Evolutionary conservation across 1,140 invertebrate genomes (phyloP).

Genomic region (Cardiocondyla obscurior): DNA sequence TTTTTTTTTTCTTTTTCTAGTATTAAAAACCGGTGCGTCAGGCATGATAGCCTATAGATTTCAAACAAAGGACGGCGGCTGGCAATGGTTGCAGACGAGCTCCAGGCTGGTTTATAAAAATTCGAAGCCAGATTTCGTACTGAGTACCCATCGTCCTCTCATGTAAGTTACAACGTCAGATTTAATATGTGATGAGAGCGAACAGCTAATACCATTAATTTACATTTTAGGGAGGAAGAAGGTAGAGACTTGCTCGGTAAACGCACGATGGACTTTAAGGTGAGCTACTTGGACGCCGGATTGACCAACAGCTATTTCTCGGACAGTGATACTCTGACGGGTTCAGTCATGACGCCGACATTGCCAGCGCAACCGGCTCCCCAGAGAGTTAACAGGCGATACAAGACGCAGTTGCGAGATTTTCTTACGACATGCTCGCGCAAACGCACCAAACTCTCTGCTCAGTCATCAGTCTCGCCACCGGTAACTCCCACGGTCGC

Average conservation of each 20-base stretch:
- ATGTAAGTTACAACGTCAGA: constrained; percentile 90
- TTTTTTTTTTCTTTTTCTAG: constrained; percentile 85
- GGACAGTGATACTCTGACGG: constrained; percentile 92
- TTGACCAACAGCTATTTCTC: constrained; percentile 95
- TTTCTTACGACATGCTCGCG: constrained; percentile 95
- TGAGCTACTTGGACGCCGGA: constrained; percentile 97
- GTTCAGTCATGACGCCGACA: constrained; percentile 84
- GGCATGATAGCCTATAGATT: constrained; percentile 99
- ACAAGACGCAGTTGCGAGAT: constrained; percentile 96
- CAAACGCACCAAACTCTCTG: constrained; percentile 91
- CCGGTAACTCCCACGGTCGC: constrained; percentile 82
- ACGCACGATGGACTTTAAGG: constrained; percentile 99
- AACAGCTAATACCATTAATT: not conserved
- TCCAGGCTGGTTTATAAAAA: constrained; percentile 99
- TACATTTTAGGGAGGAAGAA: constrained; percentile 95
- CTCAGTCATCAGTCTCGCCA: constrained; percentile 78
- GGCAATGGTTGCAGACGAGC: constrained; percentile 99
- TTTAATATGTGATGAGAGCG: not conserved
- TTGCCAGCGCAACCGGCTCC: constrained; percentile 85
- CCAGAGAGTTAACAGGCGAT: constrained; percentile 92
- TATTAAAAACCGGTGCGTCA: constrained; percentile 98
- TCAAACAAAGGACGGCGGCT: constrained; percentile 95
- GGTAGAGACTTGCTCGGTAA: constrained; percentile 97
- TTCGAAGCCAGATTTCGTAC: constrained; percentile 99
- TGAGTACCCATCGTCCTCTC: constrained; percentile 97